Base-by-base conservation (phyloP, 2,888 invertebrate species). In the Leptura quadrifasciata region DNA sequence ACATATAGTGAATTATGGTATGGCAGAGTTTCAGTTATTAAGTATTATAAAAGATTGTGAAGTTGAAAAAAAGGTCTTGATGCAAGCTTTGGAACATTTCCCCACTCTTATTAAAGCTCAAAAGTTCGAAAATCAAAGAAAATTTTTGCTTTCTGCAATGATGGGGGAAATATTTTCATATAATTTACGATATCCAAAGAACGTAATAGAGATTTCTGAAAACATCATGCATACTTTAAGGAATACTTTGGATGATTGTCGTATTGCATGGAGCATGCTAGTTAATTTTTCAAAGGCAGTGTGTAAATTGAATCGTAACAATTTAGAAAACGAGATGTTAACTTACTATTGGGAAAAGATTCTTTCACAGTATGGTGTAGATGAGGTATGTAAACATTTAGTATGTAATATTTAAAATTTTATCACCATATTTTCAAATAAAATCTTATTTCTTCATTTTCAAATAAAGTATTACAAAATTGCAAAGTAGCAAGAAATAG, bases 281-380 rank as follows among this genome's bases (percentile, higher is more conserved):
- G 2, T 0, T 6, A 18, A 18, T 18, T 31, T 68, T 15, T 8
- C 17, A 18, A 17, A 31, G n/a, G 3, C 27, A 17, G 10, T 68
- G 18, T 68, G 68, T 20, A 68, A 68, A 20, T 31, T 57, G 31
- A 55, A 68, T 68, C 68, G 68, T 10, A 68, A 55, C 15, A 35
- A 57, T 12, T 6, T 68, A 6, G 68, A 68, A 35, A 57, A 68
- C 10, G 55, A 68, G 15, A 17, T 68, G 18, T 55, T 68, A 35
- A 4, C 17, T 55, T 17, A 31, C 12, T 68, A 57, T n/a, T 57
- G 39, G 12, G 8, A 31, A 8, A 67, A n/a, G n/a, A 31, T 12
- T 2, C 10, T 18, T 17, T 3, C 9, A 2, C 17, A 9, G 4
- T 10, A 35, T 10, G 35, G 0, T 27, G 1, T n/a, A 9, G 8